Evolutionary conservation across 2,888 invertebrate genomes (phyloP).

Genomic region (Strigamia transsilvanica): DNA sequence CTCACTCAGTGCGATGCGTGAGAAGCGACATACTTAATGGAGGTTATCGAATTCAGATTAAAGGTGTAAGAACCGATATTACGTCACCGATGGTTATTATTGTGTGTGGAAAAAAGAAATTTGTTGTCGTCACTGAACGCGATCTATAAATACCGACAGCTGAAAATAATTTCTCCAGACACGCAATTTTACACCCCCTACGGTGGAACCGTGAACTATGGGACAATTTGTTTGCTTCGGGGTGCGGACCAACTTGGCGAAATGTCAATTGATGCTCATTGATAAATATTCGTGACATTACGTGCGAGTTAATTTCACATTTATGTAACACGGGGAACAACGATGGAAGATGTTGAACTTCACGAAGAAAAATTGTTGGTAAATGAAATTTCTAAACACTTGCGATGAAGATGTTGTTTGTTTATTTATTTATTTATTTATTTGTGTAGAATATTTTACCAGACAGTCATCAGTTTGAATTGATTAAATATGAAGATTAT

Average conservation of each 20-base stretch:
- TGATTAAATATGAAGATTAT: background rate
- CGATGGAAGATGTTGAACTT: background rate
- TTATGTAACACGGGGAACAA: background rate
- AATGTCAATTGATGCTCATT: too few species aligned
- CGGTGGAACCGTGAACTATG: background rate
- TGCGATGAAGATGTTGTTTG: background rate
- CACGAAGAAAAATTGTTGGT: background rate
- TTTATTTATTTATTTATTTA: background rate
- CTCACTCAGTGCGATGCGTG: constrained; percentile 16
- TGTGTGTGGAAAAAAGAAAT: background rate
- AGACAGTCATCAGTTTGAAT: background rate
- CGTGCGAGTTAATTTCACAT: background rate
- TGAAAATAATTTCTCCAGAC: background rate
- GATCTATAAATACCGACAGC: constrained; percentile 8
- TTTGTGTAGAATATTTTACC: background rate
- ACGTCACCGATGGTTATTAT: constrained; percentile 4
- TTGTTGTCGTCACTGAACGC: background rate
- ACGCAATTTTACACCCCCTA: background rate
- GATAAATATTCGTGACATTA: too few species aligned
- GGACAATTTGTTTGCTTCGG: background rate
- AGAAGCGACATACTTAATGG: constrained; percentile 35
- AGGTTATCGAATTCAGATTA: background rate
- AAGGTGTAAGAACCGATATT: constrained; percentile 6
- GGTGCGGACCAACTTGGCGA: background rate
- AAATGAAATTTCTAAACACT: background rate